A percentile compares a stretch with the other conserved stretches of the same genome.
These are phyloP conservation scores for Mus minutoides DNA, from an alignment of 2,797 vertebrate genomes.

Conservation along the genomic window DNA sequence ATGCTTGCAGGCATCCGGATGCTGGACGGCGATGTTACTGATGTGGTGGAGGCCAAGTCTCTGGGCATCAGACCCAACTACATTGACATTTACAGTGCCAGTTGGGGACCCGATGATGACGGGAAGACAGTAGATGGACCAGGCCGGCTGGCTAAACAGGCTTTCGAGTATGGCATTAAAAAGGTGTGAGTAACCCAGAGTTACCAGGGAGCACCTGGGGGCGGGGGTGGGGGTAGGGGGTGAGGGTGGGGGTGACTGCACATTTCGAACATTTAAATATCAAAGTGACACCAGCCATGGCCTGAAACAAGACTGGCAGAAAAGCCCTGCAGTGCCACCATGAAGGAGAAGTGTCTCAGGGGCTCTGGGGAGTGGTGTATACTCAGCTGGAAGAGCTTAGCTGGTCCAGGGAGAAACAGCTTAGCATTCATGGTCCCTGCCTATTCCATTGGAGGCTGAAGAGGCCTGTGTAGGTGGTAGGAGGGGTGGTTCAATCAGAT, in stretches of 20 bases:
- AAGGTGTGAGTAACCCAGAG: constrained; percentile 89
- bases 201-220: background rate
- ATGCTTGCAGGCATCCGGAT: constrained; percentile 90
- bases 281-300: background rate
- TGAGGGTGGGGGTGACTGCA: background rate
- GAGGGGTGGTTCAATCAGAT: background rate
- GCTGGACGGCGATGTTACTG: constrained; percentile 91
- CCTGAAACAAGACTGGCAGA: background rate
- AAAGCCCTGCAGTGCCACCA: background rate
- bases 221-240: background rate
- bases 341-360: background rate
- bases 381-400: background rate
- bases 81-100: constrained; percentile 91
- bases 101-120: constrained; percentile 91
- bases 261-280: background rate
- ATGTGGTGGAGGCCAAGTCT: constrained; percentile 91
- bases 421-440: no score
- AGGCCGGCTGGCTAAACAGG: constrained; percentile 89
- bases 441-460: background rate
- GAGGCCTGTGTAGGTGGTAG: background rate
- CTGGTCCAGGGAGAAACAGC: background rate
- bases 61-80: constrained; percentile 90
- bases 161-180: constrained; percentile 94
- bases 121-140: constrained; percentile 91
- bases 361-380: background rate